These are phyloP conservation scores for Scophthalmus maximus DNA, from an alignment of 2,113 vertebrate genomes.

Conservation along the genomic window DNA sequence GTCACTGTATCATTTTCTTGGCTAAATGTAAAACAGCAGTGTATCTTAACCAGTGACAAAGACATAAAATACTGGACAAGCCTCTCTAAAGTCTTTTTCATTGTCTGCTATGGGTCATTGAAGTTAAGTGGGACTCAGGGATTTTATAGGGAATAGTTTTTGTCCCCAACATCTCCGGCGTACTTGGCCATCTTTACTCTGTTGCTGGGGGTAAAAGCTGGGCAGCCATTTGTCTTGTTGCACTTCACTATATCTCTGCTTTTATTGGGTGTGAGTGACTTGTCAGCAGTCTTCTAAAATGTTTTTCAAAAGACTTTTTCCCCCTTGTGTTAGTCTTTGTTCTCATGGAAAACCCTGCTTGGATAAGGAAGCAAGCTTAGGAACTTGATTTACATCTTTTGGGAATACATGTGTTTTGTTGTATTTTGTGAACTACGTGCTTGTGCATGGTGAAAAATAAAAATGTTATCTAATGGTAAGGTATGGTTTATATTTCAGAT, in stretches of 20 bases:
- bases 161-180: conserved; percentile 16
- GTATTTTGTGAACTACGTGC: neutral
- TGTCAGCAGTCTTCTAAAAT: conserved; percentile 59
- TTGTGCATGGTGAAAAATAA: neutral
- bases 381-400: neutral
- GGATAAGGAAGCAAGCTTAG: neutral
- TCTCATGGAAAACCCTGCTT: conserved; percentile 12
- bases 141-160: conserved; percentile 35
- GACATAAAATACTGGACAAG: conserved; percentile 32
- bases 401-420: neutral
- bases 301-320: conserved; percentile 38
- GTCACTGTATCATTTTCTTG: conserved; percentile 33
- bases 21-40: conserved; percentile 44
- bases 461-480: neutral
- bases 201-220: conserved; percentile 33
- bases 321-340: conserved; percentile 32
- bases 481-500: neutral
- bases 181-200: conserved; percentile 28
- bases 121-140: conserved; percentile 37
- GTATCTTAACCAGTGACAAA: conserved; percentile 28
- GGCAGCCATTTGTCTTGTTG: conserved; percentile 50
- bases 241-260: conserved; percentile 58
- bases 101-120: conserved; percentile 42
- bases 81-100: conserved; percentile 15
- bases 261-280: conserved; percentile 73